A percentile compares a stretch with the other conserved stretches of the same genome.
These are phyloP conservation scores for Takifugu rubripes DNA, from an alignment of 2,797 vertebrate genomes.

Conservation along the genomic window DNA sequence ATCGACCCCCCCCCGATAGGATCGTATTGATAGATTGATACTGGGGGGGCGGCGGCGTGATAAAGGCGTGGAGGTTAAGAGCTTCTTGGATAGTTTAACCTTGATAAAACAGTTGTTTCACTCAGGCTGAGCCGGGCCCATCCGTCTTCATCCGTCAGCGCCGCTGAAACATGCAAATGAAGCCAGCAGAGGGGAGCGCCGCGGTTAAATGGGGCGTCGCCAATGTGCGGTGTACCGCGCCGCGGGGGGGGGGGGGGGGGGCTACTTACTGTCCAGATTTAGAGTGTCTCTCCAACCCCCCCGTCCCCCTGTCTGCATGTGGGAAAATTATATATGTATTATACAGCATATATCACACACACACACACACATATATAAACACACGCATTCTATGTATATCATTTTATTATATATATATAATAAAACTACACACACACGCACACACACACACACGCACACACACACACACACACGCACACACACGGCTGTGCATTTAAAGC, in stretches of 20 bases:
- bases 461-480: conserved; percentile 13
- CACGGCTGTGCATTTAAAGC: conserved; percentile 52
- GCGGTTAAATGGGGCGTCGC: conserved; percentile 90
- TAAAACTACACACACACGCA: too few species aligned
- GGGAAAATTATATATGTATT: too few species aligned
- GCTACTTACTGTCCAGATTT: conserved; percentile 87
- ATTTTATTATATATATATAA: conserved; percentile 33
- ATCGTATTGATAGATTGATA: conserved; percentile 82
- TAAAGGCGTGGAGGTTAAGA: conserved; percentile 81
- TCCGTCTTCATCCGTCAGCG: conserved; percentile 96
- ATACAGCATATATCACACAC: too few species aligned
- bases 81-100: conserved; percentile 89
- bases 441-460: too few species aligned
- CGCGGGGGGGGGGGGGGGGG: conserved; percentile 83
- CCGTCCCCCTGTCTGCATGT: conserved; percentile 40
- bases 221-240: conserved; percentile 79
- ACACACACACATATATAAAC: too few species aligned
- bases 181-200: conserved; percentile 78
- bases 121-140: conserved; percentile 87
- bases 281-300: conserved; percentile 71
- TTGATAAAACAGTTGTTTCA: conserved; percentile 98
- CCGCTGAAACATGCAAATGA: conserved; percentile 92
- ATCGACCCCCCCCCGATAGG: conserved; percentile 59
- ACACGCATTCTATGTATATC: too few species aligned
- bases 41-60: conserved; percentile 73